Percentiles rank a stretch among this genome's conserved stretches.
These are phyloP conservation scores for Acanthurus tractus DNA, from an alignment of 2,797 vertebrate genomes.

Conservation along the genomic window DNA sequence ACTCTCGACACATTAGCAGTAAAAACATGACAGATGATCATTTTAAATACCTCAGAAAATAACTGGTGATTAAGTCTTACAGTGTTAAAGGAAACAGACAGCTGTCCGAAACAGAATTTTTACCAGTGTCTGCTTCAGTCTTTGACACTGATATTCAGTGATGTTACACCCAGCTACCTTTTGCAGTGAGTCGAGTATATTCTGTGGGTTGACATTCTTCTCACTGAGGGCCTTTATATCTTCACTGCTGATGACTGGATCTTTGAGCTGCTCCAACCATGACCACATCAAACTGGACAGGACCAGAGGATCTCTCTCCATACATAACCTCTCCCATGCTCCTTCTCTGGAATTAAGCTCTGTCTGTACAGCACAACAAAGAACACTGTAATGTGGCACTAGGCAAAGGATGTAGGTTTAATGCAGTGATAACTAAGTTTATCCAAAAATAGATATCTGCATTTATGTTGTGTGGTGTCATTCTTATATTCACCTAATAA, in stretches of 20 bases:
- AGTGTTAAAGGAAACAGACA: not conserved
- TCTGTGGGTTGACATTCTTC: slow-evolving; percentile 81
- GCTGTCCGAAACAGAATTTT: not conserved
- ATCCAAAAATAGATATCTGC: not conserved
- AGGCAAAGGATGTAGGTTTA: not conserved
- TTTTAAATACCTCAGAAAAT: not conserved
- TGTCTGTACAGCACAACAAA: slow-evolving; percentile 79
- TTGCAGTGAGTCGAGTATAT: slow-evolving; percentile 88
- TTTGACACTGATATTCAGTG: not conserved
- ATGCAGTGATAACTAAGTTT: not conserved
- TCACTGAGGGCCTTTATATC: slow-evolving; percentile 87
- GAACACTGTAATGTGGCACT: not conserved
- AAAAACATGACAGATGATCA: too few species aligned
- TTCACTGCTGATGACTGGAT: slow-evolving; percentile 90
- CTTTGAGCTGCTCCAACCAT: slow-evolving; percentile 96
- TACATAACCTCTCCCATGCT: slow-evolving; percentile 93
- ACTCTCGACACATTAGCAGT: not conserved
- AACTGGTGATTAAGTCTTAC: not conserved
- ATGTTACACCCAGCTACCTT: slow-evolving; percentile 85
- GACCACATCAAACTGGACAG: slow-evolving; percentile 97
- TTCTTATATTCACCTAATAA: too few species aligned
- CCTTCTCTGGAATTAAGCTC: slow-evolving; percentile 94
- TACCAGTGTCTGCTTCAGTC: not conserved
- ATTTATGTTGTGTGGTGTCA: not conserved
- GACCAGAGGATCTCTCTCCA: slow-evolving; percentile 92